Evolutionary conservation across 2,888 invertebrate species (phyloP).

Genomic region (Drosophila formosana): DNA sequence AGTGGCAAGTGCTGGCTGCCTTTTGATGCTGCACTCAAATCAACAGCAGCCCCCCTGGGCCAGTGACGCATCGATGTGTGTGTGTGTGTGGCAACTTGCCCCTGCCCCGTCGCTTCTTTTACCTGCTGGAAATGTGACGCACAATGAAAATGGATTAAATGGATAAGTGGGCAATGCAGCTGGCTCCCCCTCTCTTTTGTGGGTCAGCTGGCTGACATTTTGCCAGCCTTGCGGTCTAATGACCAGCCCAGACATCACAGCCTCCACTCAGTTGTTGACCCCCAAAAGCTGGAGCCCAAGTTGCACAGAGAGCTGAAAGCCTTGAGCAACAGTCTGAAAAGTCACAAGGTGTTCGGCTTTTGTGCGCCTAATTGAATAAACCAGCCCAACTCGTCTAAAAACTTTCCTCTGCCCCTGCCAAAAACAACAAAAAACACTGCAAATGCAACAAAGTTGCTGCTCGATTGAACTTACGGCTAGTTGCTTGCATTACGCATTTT

Average conservation of each 20-base stretch:
- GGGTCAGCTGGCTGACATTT: neutral
- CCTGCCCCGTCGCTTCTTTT: neutral
- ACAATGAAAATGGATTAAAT: conserved; percentile 65
- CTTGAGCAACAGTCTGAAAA: conserved; percentile 18
- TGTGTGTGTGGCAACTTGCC: conserved; percentile 3
- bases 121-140: conserved; percentile 30
- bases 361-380: conserved; percentile 50
- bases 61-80: conserved; percentile 16
- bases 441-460: conserved; percentile 4
- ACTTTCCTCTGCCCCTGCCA: neutral
- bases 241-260: conserved; percentile 14
- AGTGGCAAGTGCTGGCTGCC: neutral
- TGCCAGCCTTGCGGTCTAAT: conserved; percentile 20
- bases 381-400: conserved; percentile 14
- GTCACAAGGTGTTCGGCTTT: conserved; percentile 35
- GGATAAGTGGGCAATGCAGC: conserved; percentile 50
- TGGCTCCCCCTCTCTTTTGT: neutral
- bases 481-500: neutral
- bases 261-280: neutral
- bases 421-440: neutral
- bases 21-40: conserved; percentile 48
- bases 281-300: neutral
- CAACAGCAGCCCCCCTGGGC: conserved; percentile 33
- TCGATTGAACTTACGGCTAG: conserved; percentile 6
- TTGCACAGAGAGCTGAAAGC: neutral